Evolutionary conservation across 2,113 vertebrate species (phyloP), one percentile per base, ranked within the genome.

Genomic region (Forbesichthys agassizii): DNA sequence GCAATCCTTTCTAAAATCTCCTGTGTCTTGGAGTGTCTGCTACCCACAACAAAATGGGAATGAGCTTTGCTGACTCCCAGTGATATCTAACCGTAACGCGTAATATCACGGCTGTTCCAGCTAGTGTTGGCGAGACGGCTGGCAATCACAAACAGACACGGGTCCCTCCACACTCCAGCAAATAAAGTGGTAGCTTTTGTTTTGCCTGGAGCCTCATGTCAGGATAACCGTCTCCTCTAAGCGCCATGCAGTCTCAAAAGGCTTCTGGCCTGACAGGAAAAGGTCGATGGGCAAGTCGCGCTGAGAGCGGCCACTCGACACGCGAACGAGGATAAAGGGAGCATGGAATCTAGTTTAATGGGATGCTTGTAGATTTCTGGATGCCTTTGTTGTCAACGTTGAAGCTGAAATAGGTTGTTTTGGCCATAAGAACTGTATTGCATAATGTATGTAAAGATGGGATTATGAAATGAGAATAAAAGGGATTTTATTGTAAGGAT

Each of bases 1-100:
- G 67, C 84, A 79, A 74, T 87, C 83, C 76, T 66, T 85, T 75
- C 47, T 49, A 84, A 82, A 87, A 73, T 86, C 83, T 84, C 49
- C 61, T 64, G 77, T 73, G 76, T 79, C 57, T 74, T 27, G 8
- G 56, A 60, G 74, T 33, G 60, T 57, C 70, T 14, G 68, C 73
- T 71, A 57, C 8, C 11, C 67, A 76, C 74, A 83, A 69, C 62
- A 59, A 80, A 74, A 79, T 59, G 69, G 55, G 71, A 78, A 83
- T 73, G 71, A 75, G 67, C 73, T 77, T 71, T 48, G 55, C 65
- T 75, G 54, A 0, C 57, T 78, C 33, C 52, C 59, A 13, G 59
- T 77, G 73, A 75, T 73, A 74, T 76, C 75, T 66, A 70, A 12
- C 74, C 68, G 64, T 18, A 66, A 78, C 82, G 72, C 49, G 61